These are phyloP conservation scores for Oncopeltus fasciatus DNA, from an alignment of 1,140 invertebrate genomes.

Conservation along the genomic window DNA sequence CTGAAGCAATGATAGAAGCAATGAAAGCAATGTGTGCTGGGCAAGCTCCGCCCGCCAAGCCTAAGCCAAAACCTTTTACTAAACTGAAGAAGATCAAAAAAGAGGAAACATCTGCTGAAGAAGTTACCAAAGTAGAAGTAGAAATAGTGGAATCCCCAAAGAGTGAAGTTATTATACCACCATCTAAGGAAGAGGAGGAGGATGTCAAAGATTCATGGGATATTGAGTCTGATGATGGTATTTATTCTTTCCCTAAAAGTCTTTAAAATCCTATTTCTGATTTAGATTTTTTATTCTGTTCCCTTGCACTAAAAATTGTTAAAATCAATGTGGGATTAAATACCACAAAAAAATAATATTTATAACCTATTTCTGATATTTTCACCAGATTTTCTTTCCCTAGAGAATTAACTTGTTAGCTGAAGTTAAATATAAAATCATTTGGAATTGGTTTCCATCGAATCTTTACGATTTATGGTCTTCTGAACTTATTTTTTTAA, in stretches of 20 bases:
- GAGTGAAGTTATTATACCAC: neutral
- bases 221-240: slow-evolving; percentile 30
- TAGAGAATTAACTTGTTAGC: too few species aligned
- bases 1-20: slow-evolving; percentile 73
- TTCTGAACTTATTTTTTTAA: too few species aligned
- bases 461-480: too few species aligned
- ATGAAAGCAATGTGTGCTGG: slow-evolving; percentile 54
- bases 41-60: neutral
- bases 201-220: slow-evolving; percentile 59
- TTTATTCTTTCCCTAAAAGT: slow-evolving; percentile 2
- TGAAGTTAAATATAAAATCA: too few species aligned
- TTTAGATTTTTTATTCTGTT: too few species aligned
- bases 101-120: neutral
- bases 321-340: too few species aligned
- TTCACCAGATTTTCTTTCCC: too few species aligned
- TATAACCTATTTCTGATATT: too few species aligned
- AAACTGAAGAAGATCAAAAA: slow-evolving; percentile 34
- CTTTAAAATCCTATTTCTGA: too few species aligned
- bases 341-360: too few species aligned
- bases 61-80: slow-evolving; percentile 10
- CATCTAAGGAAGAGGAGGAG: slow-evolving; percentile 9
- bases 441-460: too few species aligned
- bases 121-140: neutral
- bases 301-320: too few species aligned
- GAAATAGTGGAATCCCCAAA: neutral